Conservation (phyloP, 2,797 vertebrate genomes). For the Pachyuromys duprasi region DNA sequence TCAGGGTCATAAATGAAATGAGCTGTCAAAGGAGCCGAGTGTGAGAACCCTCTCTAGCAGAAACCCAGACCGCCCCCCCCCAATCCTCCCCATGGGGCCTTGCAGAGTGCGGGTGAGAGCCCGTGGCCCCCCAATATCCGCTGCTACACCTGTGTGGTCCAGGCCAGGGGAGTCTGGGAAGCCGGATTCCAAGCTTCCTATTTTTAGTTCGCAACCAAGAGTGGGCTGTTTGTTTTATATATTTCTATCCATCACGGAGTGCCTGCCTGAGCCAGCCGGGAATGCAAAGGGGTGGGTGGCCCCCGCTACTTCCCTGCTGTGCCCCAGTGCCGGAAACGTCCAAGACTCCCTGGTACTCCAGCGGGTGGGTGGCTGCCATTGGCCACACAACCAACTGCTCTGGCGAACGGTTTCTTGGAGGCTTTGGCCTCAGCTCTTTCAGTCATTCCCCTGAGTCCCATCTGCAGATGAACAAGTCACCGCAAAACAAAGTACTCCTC, state of each 20-base stretch:
- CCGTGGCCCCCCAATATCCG: not conserved
- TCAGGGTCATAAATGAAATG: conserved; percentile 84
- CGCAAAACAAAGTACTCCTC: not conserved
- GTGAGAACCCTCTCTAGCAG: conserved; percentile 84
- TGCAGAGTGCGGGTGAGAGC: not conserved
- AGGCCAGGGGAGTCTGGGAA: not conserved
- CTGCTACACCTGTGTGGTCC: conserved; percentile 71
- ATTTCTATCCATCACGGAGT: conserved; percentile 31
- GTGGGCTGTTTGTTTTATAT: conserved; percentile 16
- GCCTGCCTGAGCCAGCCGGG: not conserved
- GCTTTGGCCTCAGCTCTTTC: not conserved
- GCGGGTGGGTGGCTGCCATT: not conserved
- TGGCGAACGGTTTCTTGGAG: not conserved
- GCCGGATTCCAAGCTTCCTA: conserved; percentile 64
- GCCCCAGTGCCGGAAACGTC: not conserved
- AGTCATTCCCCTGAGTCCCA: not conserved
- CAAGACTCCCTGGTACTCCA: not conserved
- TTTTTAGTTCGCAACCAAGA: conserved; percentile 63
- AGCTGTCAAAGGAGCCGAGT: conserved; percentile 80
- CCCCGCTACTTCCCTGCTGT: not conserved
- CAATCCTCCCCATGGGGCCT: not conserved
- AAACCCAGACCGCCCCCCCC: conserved; percentile 67
- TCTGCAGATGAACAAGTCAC: not conserved
- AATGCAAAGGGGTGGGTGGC: not conserved
- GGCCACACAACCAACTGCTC: not conserved